Evolutionary conservation across 2,113 vertebrate genomes (phyloP).

Genomic region (Corythornis cristatus): DNA sequence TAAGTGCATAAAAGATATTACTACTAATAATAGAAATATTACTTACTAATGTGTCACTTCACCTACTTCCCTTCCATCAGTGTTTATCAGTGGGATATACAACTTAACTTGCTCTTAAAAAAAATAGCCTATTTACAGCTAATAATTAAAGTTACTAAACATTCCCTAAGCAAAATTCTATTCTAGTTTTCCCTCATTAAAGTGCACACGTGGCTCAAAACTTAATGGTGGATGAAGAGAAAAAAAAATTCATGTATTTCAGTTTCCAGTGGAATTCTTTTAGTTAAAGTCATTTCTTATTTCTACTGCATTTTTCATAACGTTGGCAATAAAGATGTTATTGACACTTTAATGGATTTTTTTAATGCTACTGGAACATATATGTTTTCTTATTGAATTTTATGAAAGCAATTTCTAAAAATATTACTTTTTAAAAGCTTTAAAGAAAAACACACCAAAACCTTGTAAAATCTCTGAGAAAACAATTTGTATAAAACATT

Average conservation of each 20-base stretch:
- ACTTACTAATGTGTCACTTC: neutral
- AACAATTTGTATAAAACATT: neutral
- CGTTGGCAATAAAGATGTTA: neutral
- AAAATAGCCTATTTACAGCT: neutral
- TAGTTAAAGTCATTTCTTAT: neutral
- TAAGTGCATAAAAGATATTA: neutral
- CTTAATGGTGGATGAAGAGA: neutral
- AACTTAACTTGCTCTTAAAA: neutral
- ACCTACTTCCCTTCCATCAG: neutral
- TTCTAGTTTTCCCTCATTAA: neutral
- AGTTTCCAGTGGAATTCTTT: neutral
- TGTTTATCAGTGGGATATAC: neutral
- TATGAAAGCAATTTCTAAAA: neutral
- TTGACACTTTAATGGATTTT: neutral
- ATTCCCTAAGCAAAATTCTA: neutral
- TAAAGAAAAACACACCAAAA: neutral
- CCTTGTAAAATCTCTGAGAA: neutral
- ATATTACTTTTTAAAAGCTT: neutral
- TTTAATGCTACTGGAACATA: neutral
- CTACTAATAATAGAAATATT: too few species aligned
- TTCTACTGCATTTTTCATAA: neutral
- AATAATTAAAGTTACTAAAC: neutral
- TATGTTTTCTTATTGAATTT: neutral
- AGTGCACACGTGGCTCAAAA: neutral
- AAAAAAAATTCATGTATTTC: neutral